Base-by-base conservation (phyloP, 2,113 vertebrate genomes). In the Pseudorectes ferrugineus region DNA sequence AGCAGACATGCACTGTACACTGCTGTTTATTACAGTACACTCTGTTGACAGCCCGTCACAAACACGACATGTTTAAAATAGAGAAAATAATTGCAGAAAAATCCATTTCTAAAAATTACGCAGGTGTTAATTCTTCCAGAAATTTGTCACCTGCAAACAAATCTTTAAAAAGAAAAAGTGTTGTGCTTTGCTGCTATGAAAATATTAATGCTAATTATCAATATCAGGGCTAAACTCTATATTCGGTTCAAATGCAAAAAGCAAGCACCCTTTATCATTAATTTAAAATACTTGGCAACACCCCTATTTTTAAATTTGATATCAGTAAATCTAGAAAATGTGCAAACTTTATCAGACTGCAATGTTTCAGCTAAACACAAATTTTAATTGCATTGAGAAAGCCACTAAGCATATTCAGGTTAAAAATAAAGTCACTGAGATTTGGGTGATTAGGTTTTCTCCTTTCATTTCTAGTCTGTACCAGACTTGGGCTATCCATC, bases 141-240 rank as follows among this genome's bases (percentile, higher is more conserved):
- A 93, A 93, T 29, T 17, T 70, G 28, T 85, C 68, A 86, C 91
- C 76, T 81, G 83, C 11, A 6, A 87, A 77, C 17, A 67, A 65
- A 70, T 65, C 51, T 89, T 96, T 79, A 70, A 85, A 93, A 77
- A 71, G 46, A 85, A 24, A 55, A 82, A 74, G 40, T 29, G 51
- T 42, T 35, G 48, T 70, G 48, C 75, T 91, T 83, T 74, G 70
- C 42, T 83, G 85, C 80, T 81, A 48, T 59, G 45, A 93, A 92
- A 92, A 88, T 62, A 95, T 95, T 96, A 94, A 96, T 95, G 92
- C 88, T 94, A 65, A 70, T 84, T 80, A 81, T 66, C 26, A 70
- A 40, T 67, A 82, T 36, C 40, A 76, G 31, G 61, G 82, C 65
- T 73, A 92, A 92, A 91, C 7, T 23, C 49, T 31, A 42, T 61